Evolutionary conservation across 2,888 invertebrate genomes (phyloP).

Genomic region (Drosophila conformis): DNA sequence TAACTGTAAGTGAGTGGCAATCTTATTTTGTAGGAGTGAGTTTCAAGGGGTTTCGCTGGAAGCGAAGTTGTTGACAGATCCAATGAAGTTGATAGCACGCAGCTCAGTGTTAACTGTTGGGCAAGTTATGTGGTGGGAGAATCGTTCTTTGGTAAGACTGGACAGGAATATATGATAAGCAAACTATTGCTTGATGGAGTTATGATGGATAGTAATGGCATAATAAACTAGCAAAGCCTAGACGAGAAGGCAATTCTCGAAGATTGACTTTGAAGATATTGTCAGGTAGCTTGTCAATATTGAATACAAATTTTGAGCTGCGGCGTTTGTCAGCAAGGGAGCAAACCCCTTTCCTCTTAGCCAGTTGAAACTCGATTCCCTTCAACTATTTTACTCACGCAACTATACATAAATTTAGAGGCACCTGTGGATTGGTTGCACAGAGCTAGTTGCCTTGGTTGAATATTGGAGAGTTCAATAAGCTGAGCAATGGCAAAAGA

Average conservation of each 20-base stretch:
- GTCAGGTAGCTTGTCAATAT: background rate
- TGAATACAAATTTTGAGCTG: background rate
- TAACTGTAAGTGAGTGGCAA: slow-evolving; percentile 26
- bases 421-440: background rate
- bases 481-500: background rate
- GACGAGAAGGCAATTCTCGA: background rate
- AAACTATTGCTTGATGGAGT: background rate
- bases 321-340: background rate
- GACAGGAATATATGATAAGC: slow-evolving; percentile 21
- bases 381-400: background rate
- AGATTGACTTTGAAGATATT: slow-evolving; percentile 1
- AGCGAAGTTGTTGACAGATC: slow-evolving; percentile 47
- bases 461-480: background rate
- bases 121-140: slow-evolving; percentile 27
- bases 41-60: slow-evolving; percentile 23
- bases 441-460: background rate
- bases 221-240: background rate
- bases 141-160: background rate
- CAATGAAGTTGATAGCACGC: slow-evolving; percentile 22
- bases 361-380: background rate
- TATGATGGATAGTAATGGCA: slow-evolving; percentile 17
- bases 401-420: background rate
- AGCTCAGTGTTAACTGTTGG: slow-evolving; percentile 16
- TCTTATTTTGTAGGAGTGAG: slow-evolving; percentile 12
- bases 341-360: background rate